A percentile compares a stretch with the other conserved stretches of the same genome.
Conservation (phyloP, 2,797 vertebrate genomes). For the Enteromius argenteus region DNA sequence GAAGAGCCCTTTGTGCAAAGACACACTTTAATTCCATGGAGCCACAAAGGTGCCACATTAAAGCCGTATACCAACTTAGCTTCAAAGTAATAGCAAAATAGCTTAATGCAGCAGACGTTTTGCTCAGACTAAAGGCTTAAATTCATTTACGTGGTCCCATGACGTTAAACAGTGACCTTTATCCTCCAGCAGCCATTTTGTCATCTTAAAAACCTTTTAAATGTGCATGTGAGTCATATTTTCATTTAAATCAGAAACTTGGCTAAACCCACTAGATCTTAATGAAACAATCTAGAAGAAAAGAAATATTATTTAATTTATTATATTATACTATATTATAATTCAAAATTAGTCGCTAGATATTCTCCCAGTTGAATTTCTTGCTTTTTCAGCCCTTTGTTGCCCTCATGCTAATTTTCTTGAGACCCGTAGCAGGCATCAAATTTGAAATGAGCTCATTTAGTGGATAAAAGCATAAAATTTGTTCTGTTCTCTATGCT, state of each 20-base stretch:
- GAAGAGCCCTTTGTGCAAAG: constrained; percentile 52
- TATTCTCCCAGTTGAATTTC: too few relatives aligned
- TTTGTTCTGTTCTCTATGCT: too few relatives aligned
- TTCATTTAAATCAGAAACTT: neutral
- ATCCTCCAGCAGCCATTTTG: constrained; percentile 18
- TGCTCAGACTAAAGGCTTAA: constrained; percentile 47
- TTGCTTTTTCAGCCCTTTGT: too few relatives aligned
- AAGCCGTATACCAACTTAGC: constrained; percentile 51
- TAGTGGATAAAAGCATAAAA: too few relatives aligned
- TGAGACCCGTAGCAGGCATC: too few relatives aligned
- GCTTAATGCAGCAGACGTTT: constrained; percentile 50
- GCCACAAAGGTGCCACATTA: constrained; percentile 50
- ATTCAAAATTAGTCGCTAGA: too few relatives aligned
- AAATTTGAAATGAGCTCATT: too few relatives aligned
- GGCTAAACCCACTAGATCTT: neutral
- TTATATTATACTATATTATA: neutral
- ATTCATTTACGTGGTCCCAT: constrained; percentile 49
- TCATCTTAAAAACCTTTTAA: constrained; percentile 32
- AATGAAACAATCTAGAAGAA: too few relatives aligned
- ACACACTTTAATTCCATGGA: constrained; percentile 51
- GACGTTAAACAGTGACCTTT: constrained; percentile 32
- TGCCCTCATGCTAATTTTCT: too few relatives aligned
- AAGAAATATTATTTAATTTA: neutral
- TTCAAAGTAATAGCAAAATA: constrained; percentile 41
- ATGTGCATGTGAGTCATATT: neutral